Evolutionary conservation across 2,888 invertebrate species (phyloP).

Genomic region (Erpobdella octoculata): DNA sequence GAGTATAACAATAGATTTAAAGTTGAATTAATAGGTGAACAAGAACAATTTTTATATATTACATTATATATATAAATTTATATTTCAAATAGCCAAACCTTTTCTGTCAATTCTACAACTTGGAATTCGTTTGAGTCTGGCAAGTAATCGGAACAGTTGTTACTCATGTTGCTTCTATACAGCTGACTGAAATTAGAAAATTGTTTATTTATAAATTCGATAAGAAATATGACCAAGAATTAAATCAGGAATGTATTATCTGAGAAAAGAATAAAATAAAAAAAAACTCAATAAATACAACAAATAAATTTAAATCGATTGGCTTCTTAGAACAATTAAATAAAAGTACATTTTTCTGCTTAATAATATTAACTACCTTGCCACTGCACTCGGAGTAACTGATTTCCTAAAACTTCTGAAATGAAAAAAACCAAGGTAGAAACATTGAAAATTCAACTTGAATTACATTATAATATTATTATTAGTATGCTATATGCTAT

Average conservation of each 20-base stretch:
- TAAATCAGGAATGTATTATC: no score
- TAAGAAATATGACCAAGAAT: no score
- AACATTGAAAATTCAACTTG: no score
- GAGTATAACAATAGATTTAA: no score
- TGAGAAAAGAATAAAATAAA: no score
- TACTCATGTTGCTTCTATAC: not conserved
- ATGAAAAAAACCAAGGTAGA: no score
- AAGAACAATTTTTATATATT: no score
- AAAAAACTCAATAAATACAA: not conserved
- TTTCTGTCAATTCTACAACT: constrained; percentile 12
- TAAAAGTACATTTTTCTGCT: not conserved
- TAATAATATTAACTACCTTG: not conserved
- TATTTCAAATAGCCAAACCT: constrained; percentile 11
- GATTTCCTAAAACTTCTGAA: constrained; percentile 14
- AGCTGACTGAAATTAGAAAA: constrained; percentile 14
- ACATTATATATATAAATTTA: no score
- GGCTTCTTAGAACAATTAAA: not conserved
- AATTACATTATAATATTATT: no score
- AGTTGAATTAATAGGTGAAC: no score
- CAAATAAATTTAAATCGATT: not conserved
- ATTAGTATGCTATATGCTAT: no score
- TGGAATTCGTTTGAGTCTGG: not conserved
- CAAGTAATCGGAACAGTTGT: constrained; percentile 14
- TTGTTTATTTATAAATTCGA: no score
- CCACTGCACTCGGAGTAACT: constrained; percentile 11